Evolutionary conservation across 2,888 invertebrate species (phyloP).

Genomic region (Argyresthia goedartella): DNA sequence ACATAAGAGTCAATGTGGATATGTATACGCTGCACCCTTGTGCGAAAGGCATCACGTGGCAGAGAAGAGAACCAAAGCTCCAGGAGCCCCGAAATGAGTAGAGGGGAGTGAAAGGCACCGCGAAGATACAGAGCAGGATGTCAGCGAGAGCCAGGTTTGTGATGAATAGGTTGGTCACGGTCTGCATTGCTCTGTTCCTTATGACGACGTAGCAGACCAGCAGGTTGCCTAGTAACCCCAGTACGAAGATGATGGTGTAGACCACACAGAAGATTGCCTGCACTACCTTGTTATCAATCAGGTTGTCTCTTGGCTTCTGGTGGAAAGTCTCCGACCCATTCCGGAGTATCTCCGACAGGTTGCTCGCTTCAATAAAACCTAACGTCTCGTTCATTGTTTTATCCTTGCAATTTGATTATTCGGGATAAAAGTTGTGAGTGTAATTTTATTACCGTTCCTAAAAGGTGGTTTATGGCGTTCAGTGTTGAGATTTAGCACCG

Average conservation of each 20-base stretch:
- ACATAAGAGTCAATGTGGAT: slow-evolving; percentile 95
- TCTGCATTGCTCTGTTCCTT: slow-evolving; percentile 95
- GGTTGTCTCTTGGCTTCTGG: slow-evolving; percentile 33
- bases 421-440: not conserved
- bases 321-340: not conserved
- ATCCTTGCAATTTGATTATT: not conserved
- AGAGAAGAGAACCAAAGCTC: slow-evolving; percentile 92
- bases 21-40: slow-evolving; percentile 98
- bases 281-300: slow-evolving; percentile 76
- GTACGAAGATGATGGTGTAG: slow-evolving; percentile 87
- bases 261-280: slow-evolving; percentile 81
- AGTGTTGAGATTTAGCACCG: slow-evolving; percentile 32
- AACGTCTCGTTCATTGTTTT: not conserved
- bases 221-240: slow-evolving; percentile 91
- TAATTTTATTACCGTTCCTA: not conserved
- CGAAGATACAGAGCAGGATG: slow-evolving; percentile 91
- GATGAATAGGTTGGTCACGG: slow-evolving; percentile 97
- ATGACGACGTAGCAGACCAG: slow-evolving; percentile 95
- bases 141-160: slow-evolving; percentile 96
- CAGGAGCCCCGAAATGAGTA: slow-evolving; percentile 93
- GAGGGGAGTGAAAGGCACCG: slow-evolving; percentile 96
- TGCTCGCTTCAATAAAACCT: not conserved
- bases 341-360: not conserved
- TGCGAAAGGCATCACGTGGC: slow-evolving; percentile 93
- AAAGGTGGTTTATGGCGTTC: slow-evolving; percentile 6